Percentiles rank a stretch among this genome's conserved stretches.
phyloP scores from a whole-genome alignment of 2,797 vertebrate species.

The Rhynchonycteris naso region DNA sequence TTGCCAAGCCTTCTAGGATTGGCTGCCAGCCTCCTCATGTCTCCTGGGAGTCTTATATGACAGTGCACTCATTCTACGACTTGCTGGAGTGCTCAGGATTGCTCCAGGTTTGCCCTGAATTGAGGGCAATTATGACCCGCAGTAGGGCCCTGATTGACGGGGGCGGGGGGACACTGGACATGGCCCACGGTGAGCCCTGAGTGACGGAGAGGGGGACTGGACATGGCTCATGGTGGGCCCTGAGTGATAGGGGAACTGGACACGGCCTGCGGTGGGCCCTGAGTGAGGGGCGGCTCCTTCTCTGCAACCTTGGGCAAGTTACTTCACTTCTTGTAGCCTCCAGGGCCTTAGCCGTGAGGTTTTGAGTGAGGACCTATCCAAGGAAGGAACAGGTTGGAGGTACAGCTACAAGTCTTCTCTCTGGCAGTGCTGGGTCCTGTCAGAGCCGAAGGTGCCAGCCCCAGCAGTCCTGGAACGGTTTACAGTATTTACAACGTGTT shows the following conservation, averaged over 20 bases:
- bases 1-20: constrained; percentile 28
- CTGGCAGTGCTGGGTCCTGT: fast-evolving
- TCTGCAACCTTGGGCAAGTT: background rate
- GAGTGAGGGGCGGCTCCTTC: background rate
- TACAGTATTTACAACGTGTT: background rate
- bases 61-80: constrained; percentile 19
- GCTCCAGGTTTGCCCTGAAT: background rate
- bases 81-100: background rate
- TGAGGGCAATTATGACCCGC: background rate
- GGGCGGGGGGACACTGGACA: no score
- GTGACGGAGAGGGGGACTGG: no score
- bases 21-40: background rate
- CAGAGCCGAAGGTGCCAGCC: background rate
- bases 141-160: background rate
- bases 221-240: background rate
- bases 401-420: background rate
- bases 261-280: background rate
- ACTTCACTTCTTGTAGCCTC: background rate
- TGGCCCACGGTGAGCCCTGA: no score
- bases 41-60: constrained; percentile 56
- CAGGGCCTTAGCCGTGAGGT: fast-evolving
- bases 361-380: background rate
- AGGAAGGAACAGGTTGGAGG: background rate
- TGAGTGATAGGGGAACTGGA: background rate
- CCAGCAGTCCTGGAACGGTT: background rate